Conservation (phyloP, 2,888 invertebrate species). For the Gortyna flavago region DNA sequence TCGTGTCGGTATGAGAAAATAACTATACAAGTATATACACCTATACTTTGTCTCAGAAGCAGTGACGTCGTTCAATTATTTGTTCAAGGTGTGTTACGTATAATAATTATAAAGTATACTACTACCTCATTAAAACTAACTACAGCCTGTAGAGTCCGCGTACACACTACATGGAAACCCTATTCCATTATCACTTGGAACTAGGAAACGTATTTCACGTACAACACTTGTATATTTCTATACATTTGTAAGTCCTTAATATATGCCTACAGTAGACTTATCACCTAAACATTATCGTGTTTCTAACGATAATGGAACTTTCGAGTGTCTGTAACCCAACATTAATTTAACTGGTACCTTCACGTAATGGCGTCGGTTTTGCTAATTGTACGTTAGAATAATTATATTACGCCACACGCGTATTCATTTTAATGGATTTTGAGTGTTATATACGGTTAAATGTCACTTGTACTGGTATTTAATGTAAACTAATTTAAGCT, state of each 20-base stretch:
- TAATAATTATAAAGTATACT: conserved; percentile 12
- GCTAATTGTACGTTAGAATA: conserved; percentile 89
- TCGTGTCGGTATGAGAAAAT: background rate
- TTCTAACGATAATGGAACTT: conserved; percentile 89
- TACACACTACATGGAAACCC: conserved; percentile 46
- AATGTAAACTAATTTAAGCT: conserved; percentile 68
- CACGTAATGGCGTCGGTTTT: conserved; percentile 88
- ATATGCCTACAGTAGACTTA: conserved; percentile 73
- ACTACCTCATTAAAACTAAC: conserved; percentile 40
- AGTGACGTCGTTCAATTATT: background rate
- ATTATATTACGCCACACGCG: conserved; percentile 84
- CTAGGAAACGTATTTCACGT: conserved; percentile 61
- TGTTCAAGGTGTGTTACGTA: background rate
- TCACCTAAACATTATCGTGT: conserved; percentile 83
- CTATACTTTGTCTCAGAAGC: background rate
- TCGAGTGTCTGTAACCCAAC: conserved; percentile 88
- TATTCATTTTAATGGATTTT: conserved; percentile 86
- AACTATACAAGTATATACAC: background rate
- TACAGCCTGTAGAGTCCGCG: conserved; percentile 9
- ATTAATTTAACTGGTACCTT: conserved; percentile 89
- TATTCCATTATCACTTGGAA: conserved; percentile 56
- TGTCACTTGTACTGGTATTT: conserved; percentile 74
- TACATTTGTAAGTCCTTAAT: conserved; percentile 55
- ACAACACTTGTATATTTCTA: conserved; percentile 52
- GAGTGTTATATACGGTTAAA: conserved; percentile 77